A percentile compares a stretch with the other conserved stretches of the same genome.
phyloP scores from a whole-genome alignment of 2,113 vertebrate genomes.

The Cygnus buccinator region DNA sequence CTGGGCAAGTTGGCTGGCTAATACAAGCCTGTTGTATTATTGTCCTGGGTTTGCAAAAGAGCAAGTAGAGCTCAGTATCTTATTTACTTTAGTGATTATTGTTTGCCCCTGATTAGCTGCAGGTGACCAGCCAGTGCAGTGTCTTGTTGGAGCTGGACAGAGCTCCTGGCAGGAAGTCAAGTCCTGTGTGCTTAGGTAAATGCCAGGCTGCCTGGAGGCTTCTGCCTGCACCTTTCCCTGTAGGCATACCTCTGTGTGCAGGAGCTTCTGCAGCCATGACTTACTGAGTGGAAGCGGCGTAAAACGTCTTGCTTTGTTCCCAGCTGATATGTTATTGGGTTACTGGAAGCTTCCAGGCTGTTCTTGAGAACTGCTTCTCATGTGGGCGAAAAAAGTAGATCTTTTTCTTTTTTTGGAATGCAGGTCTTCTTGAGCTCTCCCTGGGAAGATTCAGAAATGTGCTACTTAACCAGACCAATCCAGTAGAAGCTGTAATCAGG shows the following conservation, averaged over 20 bases:
- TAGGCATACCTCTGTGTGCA: not conserved
- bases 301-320: not conserved
- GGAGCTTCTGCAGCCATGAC: not conserved
- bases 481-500: conserved; percentile 83
- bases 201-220: not conserved
- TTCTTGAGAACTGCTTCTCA: not conserved
- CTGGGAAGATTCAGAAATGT: conserved; percentile 88
- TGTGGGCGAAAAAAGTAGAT: not conserved
- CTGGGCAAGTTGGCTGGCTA: not conserved
- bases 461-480: conserved; percentile 77
- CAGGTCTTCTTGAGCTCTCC: conserved; percentile 87
- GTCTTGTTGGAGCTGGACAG: not conserved
- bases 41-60: not conserved
- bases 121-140: no score
- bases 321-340: not conserved
- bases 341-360: not conserved
- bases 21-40: not conserved
- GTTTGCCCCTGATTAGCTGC: not conserved
- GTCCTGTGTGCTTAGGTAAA: not conserved
- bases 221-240: not conserved
- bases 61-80: not conserved
- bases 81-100: not conserved
- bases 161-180: not conserved
- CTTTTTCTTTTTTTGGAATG: not conserved
- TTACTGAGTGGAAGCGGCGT: not conserved